Percentiles rank a stretch among this genome's conserved stretches.
Conservation (phyloP, 2,888 invertebrate species). For the Andrena haemorrhoa region DNA sequence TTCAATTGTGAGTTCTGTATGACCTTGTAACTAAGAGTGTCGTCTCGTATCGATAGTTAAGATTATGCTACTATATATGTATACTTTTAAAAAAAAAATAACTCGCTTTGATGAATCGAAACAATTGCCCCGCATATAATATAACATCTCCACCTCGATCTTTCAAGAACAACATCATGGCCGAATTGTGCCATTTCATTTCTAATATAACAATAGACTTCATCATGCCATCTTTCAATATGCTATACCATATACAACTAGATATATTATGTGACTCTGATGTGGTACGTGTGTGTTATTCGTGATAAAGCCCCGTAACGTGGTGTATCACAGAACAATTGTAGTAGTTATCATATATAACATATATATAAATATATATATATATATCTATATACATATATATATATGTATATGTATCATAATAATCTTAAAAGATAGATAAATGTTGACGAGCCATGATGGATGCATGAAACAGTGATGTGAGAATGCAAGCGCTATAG, state of each 20-base stretch:
- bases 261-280: slow-evolving; percentile 74
- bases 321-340: slow-evolving; percentile 85
- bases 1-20: slow-evolving; percentile 71
- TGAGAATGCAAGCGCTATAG: slow-evolving; percentile 82
- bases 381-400: too few relatives aligned
- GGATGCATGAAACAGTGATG: slow-evolving; percentile 81
- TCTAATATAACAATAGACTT: slow-evolving; percentile 66
- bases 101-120: slow-evolving; percentile 47
- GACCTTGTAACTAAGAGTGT: slow-evolving; percentile 60
- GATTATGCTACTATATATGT: slow-evolving; percentile 49
- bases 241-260: slow-evolving; percentile 71
- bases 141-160: slow-evolving; percentile 43
- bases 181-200: slow-evolving; percentile 60
- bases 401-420: slow-evolving; percentile 25
- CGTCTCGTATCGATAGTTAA: slow-evolving; percentile 37
- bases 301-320: slow-evolving; percentile 85
- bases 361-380: slow-evolving; percentile 73
- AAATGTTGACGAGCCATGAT: slow-evolving; percentile 83
- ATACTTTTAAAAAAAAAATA: slow-evolving; percentile 18
- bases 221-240: slow-evolving; percentile 67
- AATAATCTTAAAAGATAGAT: slow-evolving; percentile 82
- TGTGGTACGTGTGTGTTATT: slow-evolving; percentile 73
- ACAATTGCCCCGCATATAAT: slow-evolving; percentile 39
- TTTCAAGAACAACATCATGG: slow-evolving; percentile 58
- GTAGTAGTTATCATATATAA: slow-evolving; percentile 81